Base-by-base conservation (phyloP, 1,140 invertebrate species). In the Patella vulgata region DNA sequence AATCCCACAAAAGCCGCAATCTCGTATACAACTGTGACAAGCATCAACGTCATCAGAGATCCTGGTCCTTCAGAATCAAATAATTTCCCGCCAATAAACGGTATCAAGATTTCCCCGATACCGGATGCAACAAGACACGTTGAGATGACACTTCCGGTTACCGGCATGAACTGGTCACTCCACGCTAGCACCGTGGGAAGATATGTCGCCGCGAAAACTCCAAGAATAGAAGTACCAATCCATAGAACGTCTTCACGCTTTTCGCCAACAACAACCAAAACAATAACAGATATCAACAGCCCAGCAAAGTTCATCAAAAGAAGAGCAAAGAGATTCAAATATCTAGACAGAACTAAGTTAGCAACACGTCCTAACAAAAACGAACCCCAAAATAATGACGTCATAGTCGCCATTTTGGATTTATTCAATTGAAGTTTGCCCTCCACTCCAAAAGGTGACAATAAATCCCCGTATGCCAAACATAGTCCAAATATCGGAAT, bases 171-270 rank as follows among this genome's bases (percentile, higher is more conserved):
- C 12, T 39, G 28, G 12, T 42, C 52, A 39, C 51, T 53, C 63
- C 63, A 66, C 21, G 58, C 31, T 23, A 66, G 44, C n/a, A 56
- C 59, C 0, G 48, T 42, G 11, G 63, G 63, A 31, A 66, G 52
- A 23, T 54, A 66, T 0, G 52, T 42, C 2, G 63, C 40, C 21
- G 43, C 14, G 40, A 66, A 66, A 23, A 66, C 30, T 9, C 52
- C 57, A 47, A 66, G 43, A 1, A 33, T 51, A 14, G 50, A 50
- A 6, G 63, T 56, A 25, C 51, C 58, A 19, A 66, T 51, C 63
- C 63, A 66, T 14, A 66, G 52, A n/a, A 36, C 40, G 4, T 42
- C 12, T 9, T 31, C 39, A 23, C 30, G 11, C 3, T 25, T 36
- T 3, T 27, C 25, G 9, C 42, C 19, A 6, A 17, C 31, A 6